Evolutionary conservation across 2,888 invertebrate species (phyloP), one percentile per base, ranked within the genome.

Genomic region (Horisme vitalbata): DNA sequence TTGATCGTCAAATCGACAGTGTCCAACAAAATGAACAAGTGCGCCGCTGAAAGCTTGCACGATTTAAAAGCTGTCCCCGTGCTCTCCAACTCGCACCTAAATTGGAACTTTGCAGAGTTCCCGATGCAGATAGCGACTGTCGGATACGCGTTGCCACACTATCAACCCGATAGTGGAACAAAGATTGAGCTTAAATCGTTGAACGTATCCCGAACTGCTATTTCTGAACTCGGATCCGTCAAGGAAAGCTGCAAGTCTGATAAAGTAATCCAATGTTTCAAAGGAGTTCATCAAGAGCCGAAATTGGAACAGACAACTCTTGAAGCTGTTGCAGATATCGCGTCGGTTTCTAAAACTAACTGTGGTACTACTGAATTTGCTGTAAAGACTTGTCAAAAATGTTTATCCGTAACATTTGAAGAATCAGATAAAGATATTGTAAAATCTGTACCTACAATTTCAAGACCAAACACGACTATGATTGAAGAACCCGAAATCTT

Each of bases 91-190:
- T 46, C 71, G 9, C 59, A 63, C 31, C 54, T 76, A 12, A 65
- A 79, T 54, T 79, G 71, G 68, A 67, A 52, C 24, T 73, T 75
- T 20, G 24, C 68, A 7, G 63, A 64, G 12, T 63, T 83, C 34
- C 84, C 87, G 5, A 55, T 76, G 59, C 79, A 83, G 57, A 68
- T 83, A 38, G 59, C 84, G 13, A 83, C 85, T 0, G 74, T 86
- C 9, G 82, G 79, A 3, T 87, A 80, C 52, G 68, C 75, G 41
- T 74, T 82, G 41, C 71, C 77, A 0, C 47, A 64, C 24, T 65
- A 63, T 46, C 49, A 62, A 39, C 12, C 53, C 3, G 28, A 32
- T 11, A 54, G 46, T 23, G 44, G 45, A 18, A 35, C 59, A 3
- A 48, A 45, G 18, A 52, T 59, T 4, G 35, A 55, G 23, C 14